Evolutionary conservation across 92 coral and sea anemone genomes (phyloP), one percentile per base, ranked within the genome.

Genomic region (Parazoanthus darwini): DNA sequence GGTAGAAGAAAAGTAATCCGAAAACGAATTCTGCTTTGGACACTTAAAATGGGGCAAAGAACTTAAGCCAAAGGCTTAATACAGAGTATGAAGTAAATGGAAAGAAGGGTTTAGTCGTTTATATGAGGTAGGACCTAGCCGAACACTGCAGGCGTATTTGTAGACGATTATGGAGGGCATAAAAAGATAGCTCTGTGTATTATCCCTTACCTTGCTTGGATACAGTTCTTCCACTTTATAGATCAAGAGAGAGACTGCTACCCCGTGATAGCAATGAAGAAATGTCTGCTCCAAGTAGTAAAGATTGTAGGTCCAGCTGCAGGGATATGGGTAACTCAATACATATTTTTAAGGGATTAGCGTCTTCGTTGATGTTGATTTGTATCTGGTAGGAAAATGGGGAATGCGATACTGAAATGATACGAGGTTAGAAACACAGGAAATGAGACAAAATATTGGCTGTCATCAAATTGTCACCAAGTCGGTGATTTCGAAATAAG

Each of bases 391-490:
- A 36, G 42, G 78, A 42, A 74, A 73, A 73, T 73, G 79, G 79
- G 79, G 44, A 75, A 75, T n/a, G n/a, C 46, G 79, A 76, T 76
- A 76, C 46, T 76, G 44, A 74, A 4, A 37, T 76, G 80, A 39
- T 37, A 76, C 46, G 15, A 39, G 80, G 46, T 76, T 42, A 37
- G 80, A 76, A 11, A 76, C 51, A 76, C 80, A 76, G 80, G 54
- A 76, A 39, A 20, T 76, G 80, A 16, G 51, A 76, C 54, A 76
- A 76, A 76, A 76, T 44, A 16, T 20, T 39, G 22, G 5, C 51
- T 76, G 51, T 76, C 80, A 76, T 76, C 80, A 76, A 36, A 76
- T 76, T 76, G 80, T 76, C 80, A 76, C 80, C 51, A 4, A 20
- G 4, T 22, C 54, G 80, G 43, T 44, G 80, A 76, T 39, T 76